A percentile compares a stretch with the other conserved stretches of the same genome.
These are phyloP conservation scores for Phylloscopus trochilus DNA, from an alignment of 2,113 vertebrate species.

Conservation along the genomic window DNA sequence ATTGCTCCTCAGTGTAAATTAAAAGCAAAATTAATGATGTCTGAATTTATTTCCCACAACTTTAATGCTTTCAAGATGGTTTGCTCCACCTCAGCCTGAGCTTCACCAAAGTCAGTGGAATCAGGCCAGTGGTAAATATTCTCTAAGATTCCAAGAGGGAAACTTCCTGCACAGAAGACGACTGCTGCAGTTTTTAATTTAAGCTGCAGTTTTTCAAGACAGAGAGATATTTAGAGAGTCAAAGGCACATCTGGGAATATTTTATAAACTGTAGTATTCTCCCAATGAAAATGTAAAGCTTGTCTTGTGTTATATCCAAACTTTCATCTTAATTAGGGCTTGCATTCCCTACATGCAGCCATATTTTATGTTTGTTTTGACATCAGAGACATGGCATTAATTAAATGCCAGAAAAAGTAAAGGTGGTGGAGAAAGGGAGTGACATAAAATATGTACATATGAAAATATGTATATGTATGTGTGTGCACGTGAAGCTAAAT, in stretches of 20 bases:
- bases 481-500: not conserved
- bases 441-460: slow-evolving; percentile 65
- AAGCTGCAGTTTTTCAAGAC: slow-evolving; percentile 47
- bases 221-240: slow-evolving; percentile 56
- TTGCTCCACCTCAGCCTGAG: not conserved
- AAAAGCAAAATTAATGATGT: slow-evolving; percentile 5
- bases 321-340: slow-evolving; percentile 72
- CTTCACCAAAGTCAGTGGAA: slow-evolving; percentile 16
- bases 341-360: slow-evolving; percentile 58
- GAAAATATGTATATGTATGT: slow-evolving; percentile 13
- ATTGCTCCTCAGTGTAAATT: slow-evolving; percentile 22
- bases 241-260: slow-evolving; percentile 72
- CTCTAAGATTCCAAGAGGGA: slow-evolving; percentile 42
- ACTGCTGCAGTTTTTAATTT: slow-evolving; percentile 68
- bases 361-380: slow-evolving; percentile 71
- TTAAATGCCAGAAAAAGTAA: slow-evolving; percentile 71
- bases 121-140: slow-evolving; percentile 34
- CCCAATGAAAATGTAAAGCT: slow-evolving; percentile 68
- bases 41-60: slow-evolving; percentile 24
- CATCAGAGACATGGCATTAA: slow-evolving; percentile 69
- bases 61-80: slow-evolving; percentile 70
- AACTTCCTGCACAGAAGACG: slow-evolving; percentile 47
- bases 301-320: slow-evolving; percentile 63
- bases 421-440: slow-evolving; percentile 63
- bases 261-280: slow-evolving; percentile 65